These are phyloP conservation scores for Petrophora chlorosata DNA, from an alignment of 2,888 invertebrate genomes.

Conservation along the genomic window DNA sequence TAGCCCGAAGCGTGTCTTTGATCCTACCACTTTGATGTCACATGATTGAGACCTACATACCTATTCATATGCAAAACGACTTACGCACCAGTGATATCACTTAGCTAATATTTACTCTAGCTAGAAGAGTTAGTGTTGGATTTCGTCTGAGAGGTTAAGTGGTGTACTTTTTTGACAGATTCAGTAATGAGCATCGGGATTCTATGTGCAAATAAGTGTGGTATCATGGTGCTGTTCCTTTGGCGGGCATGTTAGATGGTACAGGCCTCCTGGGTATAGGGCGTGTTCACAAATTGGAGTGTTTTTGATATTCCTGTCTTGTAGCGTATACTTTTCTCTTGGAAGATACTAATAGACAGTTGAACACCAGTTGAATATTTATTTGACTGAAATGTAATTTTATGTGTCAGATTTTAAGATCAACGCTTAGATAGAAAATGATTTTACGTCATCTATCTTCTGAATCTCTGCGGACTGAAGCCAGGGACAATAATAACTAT, in stretches of 20 bases:
- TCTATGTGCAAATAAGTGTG: constrained; percentile 53
- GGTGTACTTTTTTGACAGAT: constrained; percentile 48
- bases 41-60: constrained; percentile 44
- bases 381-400: no score
- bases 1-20: constrained; percentile 49
- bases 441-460: no score
- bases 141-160: constrained; percentile 5
- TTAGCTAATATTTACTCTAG: constrained; percentile 3
- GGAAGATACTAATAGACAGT: no score
- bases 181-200: constrained; percentile 61
- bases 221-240: constrained; percentile 42
- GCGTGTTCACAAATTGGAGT: constrained; percentile 15
- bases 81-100: background rate
- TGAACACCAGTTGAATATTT: no score
- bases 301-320: constrained; percentile 21
- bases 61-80: constrained; percentile 15
- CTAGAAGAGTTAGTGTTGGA: background rate
- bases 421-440: no score
- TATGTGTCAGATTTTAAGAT: no score
- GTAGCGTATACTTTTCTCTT: no score
- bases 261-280: constrained; percentile 27
- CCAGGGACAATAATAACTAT: no score
- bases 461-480: no score
- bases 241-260: constrained; percentile 40
- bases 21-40: constrained; percentile 49